These are phyloP conservation scores for Borostomias antarcticus DNA, from an alignment of 2,797 vertebrate genomes.

Conservation along the genomic window DNA sequence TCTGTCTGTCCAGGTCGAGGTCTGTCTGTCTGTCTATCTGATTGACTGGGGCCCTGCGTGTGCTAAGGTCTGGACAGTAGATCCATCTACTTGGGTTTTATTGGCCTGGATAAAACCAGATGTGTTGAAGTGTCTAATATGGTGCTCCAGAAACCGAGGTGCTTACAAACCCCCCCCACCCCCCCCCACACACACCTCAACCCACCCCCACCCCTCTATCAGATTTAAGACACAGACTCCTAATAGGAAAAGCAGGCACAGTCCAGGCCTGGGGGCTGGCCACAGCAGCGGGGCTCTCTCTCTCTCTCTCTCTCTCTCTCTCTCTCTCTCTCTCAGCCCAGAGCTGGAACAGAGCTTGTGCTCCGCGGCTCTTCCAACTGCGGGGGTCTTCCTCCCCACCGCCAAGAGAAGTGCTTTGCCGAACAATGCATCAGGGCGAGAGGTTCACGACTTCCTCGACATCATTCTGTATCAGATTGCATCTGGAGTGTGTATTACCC, in stretches of 20 bases:
- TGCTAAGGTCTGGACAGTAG: conserved; percentile 26
- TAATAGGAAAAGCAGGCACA: conserved; percentile 33
- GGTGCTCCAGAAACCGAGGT: conserved; percentile 27
- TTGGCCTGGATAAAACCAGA: conserved; percentile 45
- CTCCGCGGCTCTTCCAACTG: conserved; percentile 20
- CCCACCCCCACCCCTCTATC: conserved; percentile 26
- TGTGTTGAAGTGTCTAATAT: conserved; percentile 34
- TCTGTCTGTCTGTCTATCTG: conserved; percentile 45
- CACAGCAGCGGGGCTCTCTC: neutral
- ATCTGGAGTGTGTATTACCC: conserved; percentile 47
- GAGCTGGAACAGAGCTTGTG: conserved; percentile 24
- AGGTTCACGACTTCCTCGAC: conserved; percentile 52
- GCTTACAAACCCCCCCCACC: conserved; percentile 27
- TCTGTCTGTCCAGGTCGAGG: neutral
- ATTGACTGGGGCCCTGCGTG: conserved; percentile 35
- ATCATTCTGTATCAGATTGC: conserved; percentile 41
- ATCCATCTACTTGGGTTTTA: conserved; percentile 52
- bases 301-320: too few relatives aligned
- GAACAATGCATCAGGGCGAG: conserved; percentile 46
- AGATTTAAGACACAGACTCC: conserved; percentile 32
- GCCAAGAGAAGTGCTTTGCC: conserved; percentile 34
- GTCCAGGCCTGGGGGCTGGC: conserved; percentile 16
- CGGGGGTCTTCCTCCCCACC: conserved; percentile 20
- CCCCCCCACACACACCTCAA: conserved; percentile 7
- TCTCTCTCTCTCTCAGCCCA: conserved; percentile 20